phyloP scores from a whole-genome alignment of 2,888 invertebrate species.

The Epiblema foenella region DNA sequence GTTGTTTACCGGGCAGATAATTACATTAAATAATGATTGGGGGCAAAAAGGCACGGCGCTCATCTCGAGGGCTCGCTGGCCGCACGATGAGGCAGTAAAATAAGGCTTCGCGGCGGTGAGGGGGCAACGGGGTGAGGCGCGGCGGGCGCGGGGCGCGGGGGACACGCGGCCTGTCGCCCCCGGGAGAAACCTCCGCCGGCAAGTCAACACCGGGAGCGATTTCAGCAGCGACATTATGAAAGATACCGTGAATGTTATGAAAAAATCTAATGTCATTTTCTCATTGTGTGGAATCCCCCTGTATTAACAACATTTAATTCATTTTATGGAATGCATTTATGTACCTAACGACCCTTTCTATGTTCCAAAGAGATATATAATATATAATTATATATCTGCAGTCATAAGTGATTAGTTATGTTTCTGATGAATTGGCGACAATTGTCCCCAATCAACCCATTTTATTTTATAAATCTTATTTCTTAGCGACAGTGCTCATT shows the following conservation, averaged over 20 bases:
- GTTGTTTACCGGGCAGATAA: conserved; percentile 75
- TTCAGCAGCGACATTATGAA: not conserved
- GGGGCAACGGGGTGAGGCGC: conserved; percentile 49
- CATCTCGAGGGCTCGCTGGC: conserved; percentile 73
- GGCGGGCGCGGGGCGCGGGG: conserved; percentile 42
- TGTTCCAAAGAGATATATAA: too few species aligned
- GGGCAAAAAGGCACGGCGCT: conserved; percentile 73
- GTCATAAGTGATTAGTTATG: too few species aligned
- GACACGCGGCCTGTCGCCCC: conserved; percentile 52
- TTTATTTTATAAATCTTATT: too few species aligned
- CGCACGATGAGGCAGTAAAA: conserved; percentile 70
- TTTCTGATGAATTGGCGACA: too few species aligned
- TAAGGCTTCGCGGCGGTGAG: conserved; percentile 61
- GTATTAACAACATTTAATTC: too few species aligned
- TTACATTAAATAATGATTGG: conserved; percentile 81
- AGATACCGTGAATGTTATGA: not conserved
- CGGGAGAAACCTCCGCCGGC: conserved; percentile 41
- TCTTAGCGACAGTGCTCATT: too few species aligned
- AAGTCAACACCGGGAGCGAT: conserved; percentile 56
- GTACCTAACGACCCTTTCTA: not conserved
- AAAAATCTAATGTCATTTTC: too few species aligned
- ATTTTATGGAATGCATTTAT: not conserved
- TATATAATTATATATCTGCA: too few species aligned
- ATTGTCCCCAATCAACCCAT: too few species aligned
- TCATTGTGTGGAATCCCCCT: too few species aligned